phyloP scores from a whole-genome alignment of 1,140 invertebrate genomes.

The Euura saliciscinereae region DNA sequence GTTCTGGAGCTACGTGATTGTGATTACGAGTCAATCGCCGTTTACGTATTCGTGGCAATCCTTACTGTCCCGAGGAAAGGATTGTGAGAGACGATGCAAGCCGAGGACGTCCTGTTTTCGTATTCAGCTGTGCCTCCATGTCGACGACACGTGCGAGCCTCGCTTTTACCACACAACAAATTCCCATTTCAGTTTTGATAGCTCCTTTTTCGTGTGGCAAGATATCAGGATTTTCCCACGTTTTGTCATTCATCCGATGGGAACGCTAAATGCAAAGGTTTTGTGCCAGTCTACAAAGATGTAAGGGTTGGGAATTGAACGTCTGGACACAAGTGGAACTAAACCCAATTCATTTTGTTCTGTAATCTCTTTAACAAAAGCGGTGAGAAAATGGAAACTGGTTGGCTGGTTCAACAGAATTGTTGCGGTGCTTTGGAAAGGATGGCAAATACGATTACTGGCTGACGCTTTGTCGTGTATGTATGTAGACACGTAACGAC shows the following conservation, averaged over 20 bases:
- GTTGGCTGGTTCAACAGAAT: no score
- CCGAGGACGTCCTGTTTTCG: background rate
- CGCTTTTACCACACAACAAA: background rate
- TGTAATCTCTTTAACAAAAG: no score
- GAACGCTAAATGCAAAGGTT: background rate
- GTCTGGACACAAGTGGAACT: no score
- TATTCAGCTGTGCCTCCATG: background rate
- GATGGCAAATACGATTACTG: no score
- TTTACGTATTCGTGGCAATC: background rate
- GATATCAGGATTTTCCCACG: background rate
- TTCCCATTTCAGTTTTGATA: background rate
- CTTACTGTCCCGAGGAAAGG: background rate
- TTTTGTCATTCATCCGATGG: background rate
- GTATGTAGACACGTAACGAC: no score
- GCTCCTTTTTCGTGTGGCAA: background rate
- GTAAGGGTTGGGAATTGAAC: no score
- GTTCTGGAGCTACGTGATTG: background rate
- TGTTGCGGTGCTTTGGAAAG: no score
- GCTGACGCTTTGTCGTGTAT: no score
- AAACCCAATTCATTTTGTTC: no score
- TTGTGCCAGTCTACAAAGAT: no score
- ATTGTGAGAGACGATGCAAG: background rate
- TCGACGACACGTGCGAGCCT: background rate
- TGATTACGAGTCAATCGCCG: background rate
- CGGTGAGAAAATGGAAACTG: no score